These are phyloP conservation scores for Cranoglanis bouderius DNA, from an alignment of 2,113 vertebrate genomes.

Conservation along the genomic window DNA sequence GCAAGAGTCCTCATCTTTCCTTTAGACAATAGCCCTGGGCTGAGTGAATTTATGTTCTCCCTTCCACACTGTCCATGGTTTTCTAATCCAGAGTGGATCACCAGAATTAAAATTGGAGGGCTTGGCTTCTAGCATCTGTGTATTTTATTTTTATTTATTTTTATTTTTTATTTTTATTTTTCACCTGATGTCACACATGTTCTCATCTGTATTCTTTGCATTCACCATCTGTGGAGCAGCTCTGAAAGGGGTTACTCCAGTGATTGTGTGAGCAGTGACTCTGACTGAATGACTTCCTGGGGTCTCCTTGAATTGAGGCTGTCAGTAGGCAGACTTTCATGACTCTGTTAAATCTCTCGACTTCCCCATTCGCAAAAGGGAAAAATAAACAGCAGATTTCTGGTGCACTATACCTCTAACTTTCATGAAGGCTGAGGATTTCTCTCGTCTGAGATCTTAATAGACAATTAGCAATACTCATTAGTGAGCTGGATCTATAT, in stretches of 20 bases:
- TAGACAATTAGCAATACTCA: background rate
- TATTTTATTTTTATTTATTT: background rate
- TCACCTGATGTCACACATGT: background rate
- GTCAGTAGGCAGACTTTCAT: slow-evolving; percentile 27
- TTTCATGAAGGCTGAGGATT: background rate
- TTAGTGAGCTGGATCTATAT: background rate
- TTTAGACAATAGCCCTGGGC: background rate
- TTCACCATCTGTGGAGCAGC: background rate
- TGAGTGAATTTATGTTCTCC: background rate
- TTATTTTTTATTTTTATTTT: background rate
- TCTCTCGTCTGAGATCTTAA: background rate
- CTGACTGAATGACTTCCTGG: slow-evolving; percentile 36
- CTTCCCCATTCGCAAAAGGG: background rate
- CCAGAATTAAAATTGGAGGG: background rate
- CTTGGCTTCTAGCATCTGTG: background rate
- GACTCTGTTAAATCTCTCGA: slow-evolving; percentile 12
- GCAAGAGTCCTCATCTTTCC: background rate
- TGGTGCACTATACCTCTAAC: background rate
- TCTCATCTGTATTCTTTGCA: background rate
- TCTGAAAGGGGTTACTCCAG: slow-evolving; percentile 19
- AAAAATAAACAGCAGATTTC: background rate
- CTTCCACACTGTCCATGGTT: background rate
- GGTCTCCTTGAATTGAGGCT: slow-evolving; percentile 19
- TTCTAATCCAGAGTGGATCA: background rate
- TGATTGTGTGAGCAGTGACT: slow-evolving; percentile 13